Percentiles rank a stretch among this genome's conserved stretches.
Evolutionary conservation across 2,888 invertebrate genomes (phyloP).

Genomic region (Epicampocera succincta): DNA sequence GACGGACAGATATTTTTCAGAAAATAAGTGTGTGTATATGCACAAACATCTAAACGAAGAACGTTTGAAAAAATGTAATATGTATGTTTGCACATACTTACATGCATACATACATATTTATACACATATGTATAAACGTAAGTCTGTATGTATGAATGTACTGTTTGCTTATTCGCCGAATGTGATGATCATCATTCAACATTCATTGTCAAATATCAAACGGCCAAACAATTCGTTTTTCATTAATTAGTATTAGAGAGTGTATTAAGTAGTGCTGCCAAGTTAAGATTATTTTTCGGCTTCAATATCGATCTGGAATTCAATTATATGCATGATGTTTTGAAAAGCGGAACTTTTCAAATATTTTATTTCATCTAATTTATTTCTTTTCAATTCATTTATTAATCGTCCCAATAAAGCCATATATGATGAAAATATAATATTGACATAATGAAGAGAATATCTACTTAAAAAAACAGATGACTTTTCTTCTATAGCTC

Average conservation of each 20-base stretch:
- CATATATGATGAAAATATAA: too few relatives aligned
- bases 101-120: too few relatives aligned
- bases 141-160: slow-evolving; percentile 3
- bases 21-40: slow-evolving; percentile 41
- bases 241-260: slow-evolving; percentile 49
- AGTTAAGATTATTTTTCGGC: neutral
- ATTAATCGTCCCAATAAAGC: too few relatives aligned
- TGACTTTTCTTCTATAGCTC: too few relatives aligned
- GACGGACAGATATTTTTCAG: slow-evolving; percentile 14
- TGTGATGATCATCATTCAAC: slow-evolving; percentile 53
- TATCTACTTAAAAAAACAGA: too few relatives aligned
- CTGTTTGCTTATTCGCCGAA: slow-evolving; percentile 30
- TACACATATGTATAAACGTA: neutral
- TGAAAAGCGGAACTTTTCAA: too few relatives aligned
- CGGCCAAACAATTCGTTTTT: slow-evolving; percentile 48
- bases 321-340: neutral
- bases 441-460: too few relatives aligned
- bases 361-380: too few relatives aligned
- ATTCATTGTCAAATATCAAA: slow-evolving; percentile 69
- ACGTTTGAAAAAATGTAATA: slow-evolving; percentile 30
- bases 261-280: slow-evolving; percentile 24
- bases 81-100: too few relatives aligned
- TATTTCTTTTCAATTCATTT: too few relatives aligned
- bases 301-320: neutral
- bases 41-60: slow-evolving; percentile 38